These are phyloP conservation scores for Nomada lathburiana DNA, from an alignment of 2,888 invertebrate genomes.

Conservation along the genomic window DNA sequence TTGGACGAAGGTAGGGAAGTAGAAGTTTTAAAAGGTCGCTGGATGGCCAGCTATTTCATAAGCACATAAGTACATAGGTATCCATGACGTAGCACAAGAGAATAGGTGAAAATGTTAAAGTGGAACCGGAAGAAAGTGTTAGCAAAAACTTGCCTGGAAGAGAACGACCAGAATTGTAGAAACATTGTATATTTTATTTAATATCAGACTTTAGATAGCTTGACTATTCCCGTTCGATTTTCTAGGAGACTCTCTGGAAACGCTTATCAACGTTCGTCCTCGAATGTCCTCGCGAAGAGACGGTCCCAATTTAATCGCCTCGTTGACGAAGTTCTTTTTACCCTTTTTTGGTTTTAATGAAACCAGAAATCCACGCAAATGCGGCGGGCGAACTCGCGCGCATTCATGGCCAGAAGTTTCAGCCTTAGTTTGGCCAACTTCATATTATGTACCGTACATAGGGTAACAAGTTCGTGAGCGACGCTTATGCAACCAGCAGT, in stretches of 20 bases:
- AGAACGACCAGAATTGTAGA: too few relatives aligned
- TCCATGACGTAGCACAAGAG: too few relatives aligned
- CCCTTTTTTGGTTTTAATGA: constrained; percentile 5
- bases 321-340: constrained; percentile 14
- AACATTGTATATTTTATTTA: too few relatives aligned
- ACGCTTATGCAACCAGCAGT: constrained; percentile 57
- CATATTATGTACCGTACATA: constrained; percentile 56
- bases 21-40: too few relatives aligned
- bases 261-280: neutral
- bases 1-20: too few relatives aligned
- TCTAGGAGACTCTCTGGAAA: neutral
- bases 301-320: constrained; percentile 24
- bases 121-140: too few relatives aligned
- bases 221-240: too few relatives aligned
- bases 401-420: constrained; percentile 54
- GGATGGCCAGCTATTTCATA: too few relatives aligned
- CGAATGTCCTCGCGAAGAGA: neutral
- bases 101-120: too few relatives aligned
- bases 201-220: too few relatives aligned
- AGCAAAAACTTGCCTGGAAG: too few relatives aligned
- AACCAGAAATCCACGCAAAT: constrained; percentile 20
- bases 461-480: constrained; percentile 65
- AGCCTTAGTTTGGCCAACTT: constrained; percentile 54
- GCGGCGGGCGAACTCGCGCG: constrained; percentile 30
- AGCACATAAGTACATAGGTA: too few relatives aligned